Percentiles rank a stretch among this genome's conserved stretches.
Evolutionary conservation across 23 tunicate species (phyloP).

Genomic region (Ascidia mentula): DNA sequence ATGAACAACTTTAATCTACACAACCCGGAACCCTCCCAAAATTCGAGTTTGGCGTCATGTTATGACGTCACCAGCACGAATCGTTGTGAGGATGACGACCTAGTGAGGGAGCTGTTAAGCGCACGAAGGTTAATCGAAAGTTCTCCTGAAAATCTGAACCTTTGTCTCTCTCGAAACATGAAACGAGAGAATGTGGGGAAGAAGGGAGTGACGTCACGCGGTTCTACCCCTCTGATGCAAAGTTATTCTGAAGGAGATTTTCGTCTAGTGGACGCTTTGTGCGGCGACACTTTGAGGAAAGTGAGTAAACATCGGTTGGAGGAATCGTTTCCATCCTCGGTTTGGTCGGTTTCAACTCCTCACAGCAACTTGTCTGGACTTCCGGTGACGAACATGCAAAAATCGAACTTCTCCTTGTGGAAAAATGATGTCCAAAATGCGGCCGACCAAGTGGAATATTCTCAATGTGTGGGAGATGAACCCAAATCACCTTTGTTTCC

Average conservation of each 20-base stretch:
- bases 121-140: constrained; percentile 2
- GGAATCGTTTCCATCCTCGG: neutral
- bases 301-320: neutral
- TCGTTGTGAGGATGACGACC: neutral
- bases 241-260: constrained; percentile 3
- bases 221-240: neutral
- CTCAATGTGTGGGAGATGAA: neutral
- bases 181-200: neutral
- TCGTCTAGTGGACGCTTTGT: neutral
- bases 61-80: neutral
- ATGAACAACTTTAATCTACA: no score
- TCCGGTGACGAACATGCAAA: neutral
- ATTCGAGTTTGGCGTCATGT: neutral
- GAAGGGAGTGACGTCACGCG: neutral
- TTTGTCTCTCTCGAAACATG: neutral
- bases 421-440: neutral
- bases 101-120: neutral
- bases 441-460: constrained; percentile 5
- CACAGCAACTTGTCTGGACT: neutral
- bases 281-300: neutral
- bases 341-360: neutral
- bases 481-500: neutral
- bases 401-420: neutral
- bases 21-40: neutral
- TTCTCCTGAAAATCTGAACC: neutral